A percentile compares a stretch with the other conserved stretches of the same genome.
Evolutionary conservation across 1,140 invertebrate genomes (phyloP).

Genomic region (Plutomurus gul): DNA sequence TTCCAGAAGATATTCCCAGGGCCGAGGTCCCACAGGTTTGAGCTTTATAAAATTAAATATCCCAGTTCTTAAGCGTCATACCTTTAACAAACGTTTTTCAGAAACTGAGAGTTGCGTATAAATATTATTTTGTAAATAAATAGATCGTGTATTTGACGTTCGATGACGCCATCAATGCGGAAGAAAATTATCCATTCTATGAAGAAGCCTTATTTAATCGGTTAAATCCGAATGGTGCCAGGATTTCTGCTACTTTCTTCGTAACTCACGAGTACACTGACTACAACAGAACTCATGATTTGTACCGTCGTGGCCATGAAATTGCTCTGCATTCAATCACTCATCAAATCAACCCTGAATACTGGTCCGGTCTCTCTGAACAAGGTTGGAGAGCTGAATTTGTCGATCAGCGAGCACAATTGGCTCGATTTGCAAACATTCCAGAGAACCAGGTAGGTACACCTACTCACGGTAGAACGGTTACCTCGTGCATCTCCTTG

Average conservation of each 20-base stretch:
- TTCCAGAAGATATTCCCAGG: too few relatives aligned
- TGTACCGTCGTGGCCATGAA: constrained; percentile 69
- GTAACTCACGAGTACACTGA: constrained; percentile 62
- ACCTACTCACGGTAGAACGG: too few relatives aligned
- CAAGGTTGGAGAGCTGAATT: constrained; percentile 64
- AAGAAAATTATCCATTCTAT: constrained; percentile 49
- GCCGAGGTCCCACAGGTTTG: too few relatives aligned
- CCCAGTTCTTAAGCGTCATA: too few relatives aligned
- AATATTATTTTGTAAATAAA: too few relatives aligned
- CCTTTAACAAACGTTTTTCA: too few relatives aligned
- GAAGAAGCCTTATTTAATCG: constrained; percentile 39
- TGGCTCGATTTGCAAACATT: constrained; percentile 65
- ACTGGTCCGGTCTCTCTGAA: constrained; percentile 61
- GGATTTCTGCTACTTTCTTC: constrained; percentile 60
- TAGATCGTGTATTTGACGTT: constrained; percentile 59
- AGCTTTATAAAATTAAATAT: too few relatives aligned
- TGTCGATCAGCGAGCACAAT: constrained; percentile 62
- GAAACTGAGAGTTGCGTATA: too few relatives aligned
- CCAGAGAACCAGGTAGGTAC: constrained; percentile 53
- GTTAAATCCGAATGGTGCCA: constrained; percentile 53
- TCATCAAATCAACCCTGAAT: constrained; percentile 60
- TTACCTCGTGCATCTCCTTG: too few relatives aligned
- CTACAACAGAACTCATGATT: constrained; percentile 59
- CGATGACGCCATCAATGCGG: constrained; percentile 56
- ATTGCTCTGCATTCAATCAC: constrained; percentile 85